Percentiles rank a stretch among this genome's conserved stretches.
Evolutionary conservation across 2,888 invertebrate genomes (phyloP).

Genomic region (Diaprepes abbreviatus): DNA sequence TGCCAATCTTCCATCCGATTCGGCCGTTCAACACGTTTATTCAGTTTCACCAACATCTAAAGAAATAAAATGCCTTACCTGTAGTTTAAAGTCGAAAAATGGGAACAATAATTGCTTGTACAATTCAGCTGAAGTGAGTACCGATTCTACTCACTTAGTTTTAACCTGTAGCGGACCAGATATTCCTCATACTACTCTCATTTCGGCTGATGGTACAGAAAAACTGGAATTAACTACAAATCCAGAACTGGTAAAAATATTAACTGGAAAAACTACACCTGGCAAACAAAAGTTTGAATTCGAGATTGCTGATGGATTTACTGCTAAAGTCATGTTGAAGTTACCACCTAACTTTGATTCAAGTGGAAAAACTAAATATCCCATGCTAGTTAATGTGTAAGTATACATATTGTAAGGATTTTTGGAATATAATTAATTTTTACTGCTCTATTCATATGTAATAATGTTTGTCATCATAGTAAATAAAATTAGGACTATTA

Average conservation of each 20-base stretch:
- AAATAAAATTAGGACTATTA: too few relatives aligned
- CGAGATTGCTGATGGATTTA: constrained; percentile 75
- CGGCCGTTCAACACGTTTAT: constrained; percentile 86
- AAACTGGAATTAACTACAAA: constrained; percentile 79
- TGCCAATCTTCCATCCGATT: constrained; percentile 82
- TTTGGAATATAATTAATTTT: neutral
- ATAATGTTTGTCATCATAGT: too few relatives aligned
- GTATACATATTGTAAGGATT: constrained; percentile 63
- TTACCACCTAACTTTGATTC: constrained; percentile 79
- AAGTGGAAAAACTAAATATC: constrained; percentile 79
- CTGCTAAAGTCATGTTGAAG: constrained; percentile 81
- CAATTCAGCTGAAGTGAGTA: constrained; percentile 79
- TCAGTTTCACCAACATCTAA: constrained; percentile 73
- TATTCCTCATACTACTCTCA: constrained; percentile 81
- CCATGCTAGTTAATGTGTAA: constrained; percentile 88
- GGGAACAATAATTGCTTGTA: constrained; percentile 73
- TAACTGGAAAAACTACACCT: constrained; percentile 72
- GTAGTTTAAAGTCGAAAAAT: constrained; percentile 72
- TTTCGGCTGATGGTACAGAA: constrained; percentile 68
- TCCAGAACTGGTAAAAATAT: constrained; percentile 68
- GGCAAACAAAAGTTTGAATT: constrained; percentile 74
- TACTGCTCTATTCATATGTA: too few relatives aligned
- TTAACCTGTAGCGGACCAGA: constrained; percentile 88
- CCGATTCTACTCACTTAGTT: constrained; percentile 76
- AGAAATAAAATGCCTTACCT: constrained; percentile 81